Evolutionary conservation across 2,113 vertebrate genomes (phyloP).

Genomic region (Nycticebus coucang): DNA sequence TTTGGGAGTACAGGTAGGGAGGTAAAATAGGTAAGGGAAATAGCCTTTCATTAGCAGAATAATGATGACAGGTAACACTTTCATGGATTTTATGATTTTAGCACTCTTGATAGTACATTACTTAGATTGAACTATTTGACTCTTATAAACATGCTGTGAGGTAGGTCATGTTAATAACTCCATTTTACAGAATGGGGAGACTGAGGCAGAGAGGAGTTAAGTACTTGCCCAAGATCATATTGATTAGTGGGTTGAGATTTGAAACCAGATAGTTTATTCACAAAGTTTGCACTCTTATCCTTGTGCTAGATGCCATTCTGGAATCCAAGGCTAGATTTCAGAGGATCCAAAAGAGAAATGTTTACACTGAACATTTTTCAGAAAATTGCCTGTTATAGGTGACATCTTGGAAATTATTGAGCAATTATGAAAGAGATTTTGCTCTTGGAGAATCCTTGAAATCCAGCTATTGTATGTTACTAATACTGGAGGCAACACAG

Average conservation of each 20-base stretch:
- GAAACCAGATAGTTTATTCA: background rate
- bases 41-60: background rate
- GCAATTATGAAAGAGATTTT: background rate
- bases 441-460: background rate
- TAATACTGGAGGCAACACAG: background rate
- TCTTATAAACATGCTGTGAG: background rate
- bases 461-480: background rate
- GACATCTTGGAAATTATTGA: background rate
- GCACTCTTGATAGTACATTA: background rate
- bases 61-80: background rate
- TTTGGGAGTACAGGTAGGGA: background rate
- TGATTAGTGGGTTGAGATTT: background rate
- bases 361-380: background rate
- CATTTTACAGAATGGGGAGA: slow-evolving; percentile 18
- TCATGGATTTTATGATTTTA: background rate
- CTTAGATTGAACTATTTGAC: slow-evolving; percentile 19
- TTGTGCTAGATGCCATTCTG: background rate
- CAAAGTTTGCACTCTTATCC: background rate
- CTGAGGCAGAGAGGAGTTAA: background rate
- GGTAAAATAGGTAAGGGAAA: background rate
- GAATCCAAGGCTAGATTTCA: background rate
- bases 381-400: background rate
- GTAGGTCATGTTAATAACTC: background rate
- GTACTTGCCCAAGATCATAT: background rate
- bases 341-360: background rate